A percentile compares a stretch with the other conserved stretches of the same genome.
phyloP scores from a whole-genome alignment of 2,888 invertebrate species.

The Sesamia inferens region DNA sequence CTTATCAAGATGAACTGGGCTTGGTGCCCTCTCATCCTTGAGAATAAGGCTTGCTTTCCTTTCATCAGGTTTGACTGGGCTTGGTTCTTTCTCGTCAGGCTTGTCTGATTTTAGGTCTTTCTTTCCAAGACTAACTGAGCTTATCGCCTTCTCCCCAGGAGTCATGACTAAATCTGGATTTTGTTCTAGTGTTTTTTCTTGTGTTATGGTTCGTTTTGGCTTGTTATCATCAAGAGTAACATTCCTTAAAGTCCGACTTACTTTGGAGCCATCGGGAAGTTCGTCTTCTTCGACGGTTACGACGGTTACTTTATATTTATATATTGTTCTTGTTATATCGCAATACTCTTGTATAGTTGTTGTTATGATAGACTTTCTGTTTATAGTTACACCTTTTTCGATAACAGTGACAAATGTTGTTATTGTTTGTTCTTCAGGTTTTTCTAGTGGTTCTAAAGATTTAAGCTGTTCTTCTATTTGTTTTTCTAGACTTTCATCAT shows the following conservation, averaged over 20 bases:
- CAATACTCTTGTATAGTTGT: conserved; percentile 19
- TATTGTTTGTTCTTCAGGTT: conserved; percentile 24
- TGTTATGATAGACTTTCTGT: conserved; percentile 18
- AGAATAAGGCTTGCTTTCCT: not conserved
- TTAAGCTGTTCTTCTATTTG: conserved; percentile 23
- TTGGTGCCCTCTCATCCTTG: too few species aligned
- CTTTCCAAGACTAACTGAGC: not conserved
- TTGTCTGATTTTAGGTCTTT: too few species aligned
- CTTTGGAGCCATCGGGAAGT: conserved; percentile 23
- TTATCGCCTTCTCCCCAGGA: not conserved
- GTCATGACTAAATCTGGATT: not conserved
- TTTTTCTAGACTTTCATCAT: conserved; percentile 21
- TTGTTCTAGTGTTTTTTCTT: not conserved
- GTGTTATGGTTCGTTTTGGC: not conserved
- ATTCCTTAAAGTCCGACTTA: not conserved
- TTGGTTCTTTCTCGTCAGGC: too few species aligned
- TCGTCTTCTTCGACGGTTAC: conserved; percentile 11
- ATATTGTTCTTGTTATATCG: conserved; percentile 1
- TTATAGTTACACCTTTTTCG: conserved; percentile 11
- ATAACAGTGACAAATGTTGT: conserved; percentile 5
- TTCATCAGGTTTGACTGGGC: not conserved
- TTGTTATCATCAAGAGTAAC: conserved; percentile 19
- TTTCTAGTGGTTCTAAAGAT: conserved; percentile 4
- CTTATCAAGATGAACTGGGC: not conserved
- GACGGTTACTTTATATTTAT: conserved; percentile 35